Base-by-base conservation (phyloP, 2,888 invertebrate genomes). In the Xestia xanthographa region DNA sequence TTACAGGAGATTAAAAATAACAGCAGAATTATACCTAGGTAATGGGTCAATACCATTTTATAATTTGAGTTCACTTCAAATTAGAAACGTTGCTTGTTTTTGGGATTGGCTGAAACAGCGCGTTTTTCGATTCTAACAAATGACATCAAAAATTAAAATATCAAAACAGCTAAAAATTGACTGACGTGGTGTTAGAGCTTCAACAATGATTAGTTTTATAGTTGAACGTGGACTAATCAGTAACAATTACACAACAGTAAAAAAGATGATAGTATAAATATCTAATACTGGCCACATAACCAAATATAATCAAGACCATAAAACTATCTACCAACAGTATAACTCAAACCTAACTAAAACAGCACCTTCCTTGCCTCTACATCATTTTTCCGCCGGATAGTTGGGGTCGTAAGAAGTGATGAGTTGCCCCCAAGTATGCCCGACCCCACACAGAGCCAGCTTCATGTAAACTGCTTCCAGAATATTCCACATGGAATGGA, bases 381-480 rank as follows among this genome's bases (percentile, higher is more conserved):
- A 80, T 82, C 74, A 88, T 90, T 90, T 91, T 91, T 87, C 87
- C 82, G 60, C 79, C 70, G 77, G 78, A 86, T 86, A 89, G 88
- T 86, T 86, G 80, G 72, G 77, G 88, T 90, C 88, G 87, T 92
- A 90, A 90, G 89, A 91, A 88, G 86, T 91, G 90, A 91, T 91
- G 89, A 90, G 89, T 86, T 85, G 62, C 82, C 79, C 72, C 82
- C 84, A 87, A 90, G 87, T 85, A 89, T 87, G 82, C 88, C 70
- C 70, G 79, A 85, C 85, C 85, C 78, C 72, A 58, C 74, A 67
- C 74, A 71, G 76, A 77, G 85, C 88, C 81, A 90, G 73, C 74
- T 88, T 89, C 88, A 86, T 84, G 79, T 80, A 84, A 85, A 87
- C 82, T 50, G 60, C 43, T 88, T 78, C 70, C 34, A 82, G 63